These are phyloP conservation scores for Eupsilia transversa DNA, from an alignment of 2,888 invertebrate genomes.

Conservation along the genomic window DNA sequence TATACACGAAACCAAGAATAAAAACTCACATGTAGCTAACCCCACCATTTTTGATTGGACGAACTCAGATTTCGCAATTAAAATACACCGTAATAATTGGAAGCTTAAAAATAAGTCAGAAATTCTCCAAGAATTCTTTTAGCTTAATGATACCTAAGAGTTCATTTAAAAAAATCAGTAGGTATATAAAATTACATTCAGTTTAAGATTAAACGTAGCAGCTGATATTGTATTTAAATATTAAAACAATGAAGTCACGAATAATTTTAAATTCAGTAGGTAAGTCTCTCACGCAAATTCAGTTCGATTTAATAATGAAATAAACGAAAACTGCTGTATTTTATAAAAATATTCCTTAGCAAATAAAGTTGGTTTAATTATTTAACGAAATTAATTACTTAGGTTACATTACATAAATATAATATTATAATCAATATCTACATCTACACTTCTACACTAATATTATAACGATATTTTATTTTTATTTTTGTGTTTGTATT, in stretches of 20 bases:
- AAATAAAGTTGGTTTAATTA: constrained; percentile 1
- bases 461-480: no score
- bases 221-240: constrained; percentile 14
- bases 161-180: no score
- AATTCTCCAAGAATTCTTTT: background rate
- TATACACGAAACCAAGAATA: background rate
- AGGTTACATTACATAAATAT: background rate
- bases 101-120: background rate
- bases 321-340: constrained; percentile 23
- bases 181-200: background rate
- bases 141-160: no score
- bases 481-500: no score
- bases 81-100: background rate
- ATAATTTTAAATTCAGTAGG: constrained; percentile 9
- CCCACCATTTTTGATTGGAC: background rate
- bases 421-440: background rate
- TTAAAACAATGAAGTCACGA: constrained; percentile 17
- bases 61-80: constrained; percentile 1
- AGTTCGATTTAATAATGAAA: constrained; percentile 33
- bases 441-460: no score
- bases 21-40: background rate
- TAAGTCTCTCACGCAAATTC: constrained; percentile 36
- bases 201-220: background rate
- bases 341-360: constrained; percentile 1
- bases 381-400: constrained; percentile 14